These are phyloP conservation scores for Craniophora ligustri DNA, from an alignment of 2,888 invertebrate species.

Conservation along the genomic window DNA sequence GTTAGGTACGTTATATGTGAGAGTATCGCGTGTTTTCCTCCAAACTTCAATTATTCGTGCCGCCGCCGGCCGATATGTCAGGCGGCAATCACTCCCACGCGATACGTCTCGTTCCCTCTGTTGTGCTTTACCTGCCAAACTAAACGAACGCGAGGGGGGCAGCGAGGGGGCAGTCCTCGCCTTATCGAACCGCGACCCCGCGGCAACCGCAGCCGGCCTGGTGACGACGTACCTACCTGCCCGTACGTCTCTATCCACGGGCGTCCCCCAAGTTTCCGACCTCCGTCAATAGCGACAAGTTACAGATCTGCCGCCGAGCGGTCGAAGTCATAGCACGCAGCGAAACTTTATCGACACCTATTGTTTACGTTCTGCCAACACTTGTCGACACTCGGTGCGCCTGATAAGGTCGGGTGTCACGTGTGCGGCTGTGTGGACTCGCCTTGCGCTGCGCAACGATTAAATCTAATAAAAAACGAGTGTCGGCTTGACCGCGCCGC, in stretches of 20 bases:
- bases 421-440: conserved; percentile 40
- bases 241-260: conserved; percentile 53
- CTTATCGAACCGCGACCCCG: conserved; percentile 70
- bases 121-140: conserved; percentile 81
- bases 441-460: conserved; percentile 63
- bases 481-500: conserved; percentile 46
- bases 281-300: conserved; percentile 68
- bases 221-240: conserved; percentile 58
- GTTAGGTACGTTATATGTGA: conserved; percentile 16
- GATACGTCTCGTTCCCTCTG: conserved; percentile 65
- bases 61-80: conserved; percentile 64
- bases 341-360: conserved; percentile 44
- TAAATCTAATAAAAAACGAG: conserved; percentile 71
- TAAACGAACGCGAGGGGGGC: conserved; percentile 69
- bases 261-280: conserved; percentile 64
- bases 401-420: conserved; percentile 47
- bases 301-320: conserved; percentile 55
- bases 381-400: conserved; percentile 45
- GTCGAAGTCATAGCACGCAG: conserved; percentile 65
- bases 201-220: conserved; percentile 71
- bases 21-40: conserved; percentile 57
- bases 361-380: conserved; percentile 27
- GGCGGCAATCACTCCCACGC: conserved; percentile 69
- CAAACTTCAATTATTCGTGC: conserved; percentile 64
- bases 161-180: conserved; percentile 59